Evolutionary conservation across 2,888 invertebrate species (phyloP).

Genomic region (Ischnus inquisitorius): DNA sequence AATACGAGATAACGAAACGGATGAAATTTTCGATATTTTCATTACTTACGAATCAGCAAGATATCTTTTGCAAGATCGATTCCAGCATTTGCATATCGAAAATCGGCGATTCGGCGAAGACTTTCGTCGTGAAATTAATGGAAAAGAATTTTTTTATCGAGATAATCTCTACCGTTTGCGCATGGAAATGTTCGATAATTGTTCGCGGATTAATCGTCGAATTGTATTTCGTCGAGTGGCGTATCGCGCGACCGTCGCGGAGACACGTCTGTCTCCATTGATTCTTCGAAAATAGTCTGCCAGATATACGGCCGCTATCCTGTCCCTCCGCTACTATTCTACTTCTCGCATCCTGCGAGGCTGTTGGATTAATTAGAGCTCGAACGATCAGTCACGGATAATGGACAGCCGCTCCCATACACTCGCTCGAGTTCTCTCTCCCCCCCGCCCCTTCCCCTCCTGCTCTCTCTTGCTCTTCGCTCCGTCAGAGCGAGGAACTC

Average conservation of each 20-base stretch:
- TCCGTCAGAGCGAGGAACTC: conserved; percentile 46
- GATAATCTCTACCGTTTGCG: too few relatives aligned
- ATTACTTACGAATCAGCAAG: too few relatives aligned
- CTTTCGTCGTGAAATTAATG: background rate
- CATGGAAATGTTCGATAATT: background rate
- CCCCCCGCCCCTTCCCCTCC: background rate
- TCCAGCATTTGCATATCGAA: too few relatives aligned
- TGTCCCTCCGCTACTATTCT: conserved; percentile 22
- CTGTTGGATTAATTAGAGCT: conserved; percentile 64
- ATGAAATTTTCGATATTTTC: too few relatives aligned
- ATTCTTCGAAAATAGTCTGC: conserved; percentile 36
- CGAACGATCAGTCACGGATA: conserved; percentile 66
- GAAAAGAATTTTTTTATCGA: background rate
- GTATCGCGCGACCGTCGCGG: background rate
- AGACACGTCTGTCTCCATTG: conserved; percentile 12
- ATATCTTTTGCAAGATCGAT: too few relatives aligned
- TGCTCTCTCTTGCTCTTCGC: conserved; percentile 27
- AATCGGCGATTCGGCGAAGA: too few relatives aligned
- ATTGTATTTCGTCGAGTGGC: background rate
- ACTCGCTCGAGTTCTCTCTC: conserved; percentile 23
- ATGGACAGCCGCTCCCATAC: conserved; percentile 61
- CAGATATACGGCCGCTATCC: conserved; percentile 10
- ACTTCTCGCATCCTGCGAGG: conserved; percentile 34
- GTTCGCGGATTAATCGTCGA: background rate
- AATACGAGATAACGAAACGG: too few relatives aligned